Evolutionary conservation across 2,113 vertebrate genomes (phyloP), one percentile per base, ranked within the genome.

Genomic region (Callipepla squamata): DNA sequence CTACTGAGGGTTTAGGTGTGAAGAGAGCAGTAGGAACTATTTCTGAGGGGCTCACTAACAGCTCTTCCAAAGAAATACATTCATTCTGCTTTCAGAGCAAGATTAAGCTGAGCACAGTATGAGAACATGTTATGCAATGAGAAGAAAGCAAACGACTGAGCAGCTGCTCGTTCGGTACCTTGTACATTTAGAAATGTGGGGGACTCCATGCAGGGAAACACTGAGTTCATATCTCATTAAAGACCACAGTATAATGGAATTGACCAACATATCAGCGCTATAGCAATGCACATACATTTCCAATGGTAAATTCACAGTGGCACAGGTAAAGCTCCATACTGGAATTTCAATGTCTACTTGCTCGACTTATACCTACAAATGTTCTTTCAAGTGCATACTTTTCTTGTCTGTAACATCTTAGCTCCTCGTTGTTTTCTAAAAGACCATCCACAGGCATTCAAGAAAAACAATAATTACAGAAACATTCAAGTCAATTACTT

Each of bases 61-160:
- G 40, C 36, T 51, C 38, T 63, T 83, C 47, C 69, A 61, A 57
- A 80, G 75, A 73, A 89, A 86, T 44, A 90, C 1, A 76, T n/a
- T 82, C 45, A 50, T 53, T 70, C 59, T 44, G n/a, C 55, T 87
- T 74, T 91, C 59, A 62, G 50, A 92, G 47, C 34, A 26, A 63
- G 68, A 82, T 77, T 89, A 80, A 92, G 53, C 48, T 51, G 70
- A 87, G 67, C 36, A 59, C 44, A 80, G 15, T 45, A 69, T 57
- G 51, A 77, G 63, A 91, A 69, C 36, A 50, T 0, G 0, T 82
- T 86, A 84, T 7, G 20, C 80, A 95, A 93, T 0, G 7, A 77
- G 42, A 82, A 83, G 59, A 50, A 90, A 88, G 63, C 55, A 59
- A 95, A 92, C 50, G 74, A 77, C 61, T 55, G 38, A 83, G 69